Base-by-base conservation (phyloP, 1,140 invertebrate genomes). In the Magallana ariakensis region DNA sequence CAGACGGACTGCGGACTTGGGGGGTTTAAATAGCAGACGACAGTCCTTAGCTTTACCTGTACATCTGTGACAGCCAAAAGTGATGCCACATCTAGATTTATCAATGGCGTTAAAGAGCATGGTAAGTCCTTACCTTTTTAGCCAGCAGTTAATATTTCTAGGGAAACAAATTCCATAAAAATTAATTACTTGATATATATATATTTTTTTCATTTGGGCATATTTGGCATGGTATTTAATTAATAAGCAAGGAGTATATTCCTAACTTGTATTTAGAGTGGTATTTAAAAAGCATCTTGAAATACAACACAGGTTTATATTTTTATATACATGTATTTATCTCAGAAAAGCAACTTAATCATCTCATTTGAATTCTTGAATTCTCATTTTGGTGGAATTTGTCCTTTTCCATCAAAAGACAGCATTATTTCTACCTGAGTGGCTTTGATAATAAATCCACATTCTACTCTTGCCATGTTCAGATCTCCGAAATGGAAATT, bases 41-140 rank as follows among this genome's bases (percentile, higher is more conserved):
- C 66, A 70, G 22, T 70, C 22, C 19, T 26, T 19, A 26, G 33
- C 33, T 70, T 70, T 70, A 70, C 66, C 66, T 70, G 66, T 70
- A 70, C 66, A 70, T 70, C 66, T 70, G 66, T 70, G 66, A 70
- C 66, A 70, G 66, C 26, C 66, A 70, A 70, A 70, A 70, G 66
- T 70, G 66, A 70, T 70, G 66, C 66, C 66, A 70, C 66, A 70
- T 70, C 66, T 70, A 26, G 19, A 70, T 70, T 70, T 70, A 26
- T 70, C 66, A 46, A 70, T 70, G 66, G 66, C 66, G 22, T 26
- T 70, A 70, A 70, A 70, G 66, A 70, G 26, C 66, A 70, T 70
- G 66, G 66, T 70, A 70, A 70, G 66, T 70, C 33, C 33, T 13
- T 22, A 26, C 66, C 66, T 70, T 70, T 70, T 70, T 26, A 33